Percentiles rank a stretch among this genome's conserved stretches.
Evolutionary conservation across 2,888 invertebrate species (phyloP).

Genomic region (Operophtera brumata): DNA sequence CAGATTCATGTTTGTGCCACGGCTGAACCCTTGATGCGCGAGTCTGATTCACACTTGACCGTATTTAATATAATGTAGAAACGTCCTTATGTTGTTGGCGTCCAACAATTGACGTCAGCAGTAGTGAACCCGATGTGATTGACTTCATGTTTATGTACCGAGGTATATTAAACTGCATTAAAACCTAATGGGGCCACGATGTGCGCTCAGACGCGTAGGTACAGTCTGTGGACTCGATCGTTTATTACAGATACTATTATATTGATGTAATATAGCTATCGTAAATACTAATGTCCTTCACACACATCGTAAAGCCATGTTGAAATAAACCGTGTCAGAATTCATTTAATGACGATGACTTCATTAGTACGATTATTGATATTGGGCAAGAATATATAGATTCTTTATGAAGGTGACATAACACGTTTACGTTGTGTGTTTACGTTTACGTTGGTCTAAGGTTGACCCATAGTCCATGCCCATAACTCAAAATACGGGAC

Average conservation of each 20-base stretch:
- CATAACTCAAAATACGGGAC: no score
- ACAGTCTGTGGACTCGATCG: slow-evolving; percentile 16
- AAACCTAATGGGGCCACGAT: slow-evolving; percentile 6
- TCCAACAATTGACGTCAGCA: slow-evolving; percentile 48
- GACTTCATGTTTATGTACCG: slow-evolving; percentile 34
- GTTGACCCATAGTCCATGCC: no score
- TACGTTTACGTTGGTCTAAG: neutral
- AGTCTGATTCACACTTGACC: no score
- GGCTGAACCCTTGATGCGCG: no score
- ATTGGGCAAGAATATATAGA: slow-evolving; percentile 28
- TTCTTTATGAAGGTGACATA: slow-evolving; percentile 10
- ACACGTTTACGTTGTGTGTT: neutral
- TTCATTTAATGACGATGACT: slow-evolving; percentile 23
- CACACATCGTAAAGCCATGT: slow-evolving; percentile 24
- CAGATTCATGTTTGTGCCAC: no score
- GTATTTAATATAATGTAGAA: slow-evolving; percentile 14
- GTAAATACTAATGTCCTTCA: slow-evolving; percentile 27
- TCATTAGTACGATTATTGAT: slow-evolving; percentile 25
- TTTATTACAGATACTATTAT: slow-evolving; percentile 14
- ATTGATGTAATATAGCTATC: slow-evolving; percentile 24
- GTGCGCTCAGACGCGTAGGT: slow-evolving; percentile 2
- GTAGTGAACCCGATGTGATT: slow-evolving; percentile 37
- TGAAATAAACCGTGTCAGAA: slow-evolving; percentile 19
- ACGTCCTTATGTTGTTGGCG: slow-evolving; percentile 21
- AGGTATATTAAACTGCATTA: slow-evolving; percentile 32